Base-by-base conservation (phyloP, 2,797 vertebrate genomes). In the Dendrocincla tyrannina region DNA sequence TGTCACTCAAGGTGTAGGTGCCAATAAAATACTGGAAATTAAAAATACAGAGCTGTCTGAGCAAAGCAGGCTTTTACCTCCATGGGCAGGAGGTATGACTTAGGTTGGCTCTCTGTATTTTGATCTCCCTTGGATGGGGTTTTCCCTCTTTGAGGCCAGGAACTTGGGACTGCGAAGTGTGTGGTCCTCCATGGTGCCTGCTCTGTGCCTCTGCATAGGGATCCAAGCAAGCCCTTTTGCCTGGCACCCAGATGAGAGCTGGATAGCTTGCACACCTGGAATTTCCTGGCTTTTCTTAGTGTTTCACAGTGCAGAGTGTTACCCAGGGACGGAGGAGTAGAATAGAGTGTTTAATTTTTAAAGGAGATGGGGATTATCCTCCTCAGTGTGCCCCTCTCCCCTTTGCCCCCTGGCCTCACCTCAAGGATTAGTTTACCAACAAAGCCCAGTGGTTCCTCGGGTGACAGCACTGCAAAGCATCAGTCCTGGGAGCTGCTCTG, bases 261-360 rank as follows among this genome's bases (percentile, higher is more conserved):
- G 50, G 28, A 55, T 25, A 90, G 10, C 20, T 50, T n/a, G 15
- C 20, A 47, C 13, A 28, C 19, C 30, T 39, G 8, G 46, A 44
- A 58, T 75, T 20, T 56, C 73, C 30, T 42, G 4, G 17, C 9
- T 86, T 85, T 41, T 25, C 12, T 27, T 39, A 28, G 28, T 32
- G 56, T 59, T 69, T 66, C 37, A 19, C 35, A 30, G 23, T 47
- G 33, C 13, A 41, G 74, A 67, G 32, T 46, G 32, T 42, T 85
- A n/a, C 20, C 2, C 1, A 0, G 7, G 13, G 23, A 25, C 10
- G 2, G 10, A 76, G 39, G 0, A 0, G 12, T 42, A 27, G 30
- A 93, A 70, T 17, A 53, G 1, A 52, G 17, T 13, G 20, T 81
- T 89, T 53, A 39, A 70, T 74, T 94, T 69, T 89, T 84, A 46